Percentiles rank a stretch among this genome's conserved stretches.
These are phyloP conservation scores for Leptopterna dolabrata DNA, from an alignment of 2,888 invertebrate genomes.

Conservation along the genomic window DNA sequence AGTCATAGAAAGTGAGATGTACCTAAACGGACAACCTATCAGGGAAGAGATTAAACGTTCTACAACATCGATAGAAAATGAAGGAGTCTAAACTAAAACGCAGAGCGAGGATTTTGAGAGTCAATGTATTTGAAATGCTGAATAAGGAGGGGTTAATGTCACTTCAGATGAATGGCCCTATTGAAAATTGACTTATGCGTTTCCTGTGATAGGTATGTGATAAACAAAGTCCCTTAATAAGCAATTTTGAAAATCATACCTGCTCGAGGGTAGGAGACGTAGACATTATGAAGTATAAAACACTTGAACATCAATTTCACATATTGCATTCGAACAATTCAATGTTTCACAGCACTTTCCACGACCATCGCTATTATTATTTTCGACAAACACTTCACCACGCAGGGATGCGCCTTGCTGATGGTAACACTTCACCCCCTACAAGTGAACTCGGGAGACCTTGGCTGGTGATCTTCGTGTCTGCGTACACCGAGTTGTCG, in stretches of 20 bases:
- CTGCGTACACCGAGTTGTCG: too few species aligned
- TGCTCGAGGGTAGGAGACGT: not conserved
- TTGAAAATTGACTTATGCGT: not conserved
- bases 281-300: conserved; percentile 10
- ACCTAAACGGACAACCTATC: too few species aligned
- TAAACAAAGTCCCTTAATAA: conserved; percentile 34
- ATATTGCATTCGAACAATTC: conserved; percentile 14
- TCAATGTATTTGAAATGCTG: not conserved
- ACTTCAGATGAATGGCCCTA: not conserved
- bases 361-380: not conserved
- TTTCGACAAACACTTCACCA: conserved; percentile 7
- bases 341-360: not conserved
- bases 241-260: not conserved
- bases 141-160: not conserved
- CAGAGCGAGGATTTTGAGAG: too few species aligned
- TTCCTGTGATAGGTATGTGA: conserved; percentile 17
- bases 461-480: not conserved
- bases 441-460: not conserved
- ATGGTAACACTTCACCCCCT: conserved; percentile 26
- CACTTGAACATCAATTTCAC: conserved; percentile 15
- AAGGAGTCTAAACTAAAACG: too few species aligned
- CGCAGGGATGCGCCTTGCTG: conserved; percentile 5
- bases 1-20: too few species aligned
- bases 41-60: too few species aligned
- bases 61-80: too few species aligned